Evolutionary conservation across 2,888 invertebrate genomes (phyloP), one percentile per base, ranked within the genome.

Genomic region (Nephrotoma guestfalica): DNA sequence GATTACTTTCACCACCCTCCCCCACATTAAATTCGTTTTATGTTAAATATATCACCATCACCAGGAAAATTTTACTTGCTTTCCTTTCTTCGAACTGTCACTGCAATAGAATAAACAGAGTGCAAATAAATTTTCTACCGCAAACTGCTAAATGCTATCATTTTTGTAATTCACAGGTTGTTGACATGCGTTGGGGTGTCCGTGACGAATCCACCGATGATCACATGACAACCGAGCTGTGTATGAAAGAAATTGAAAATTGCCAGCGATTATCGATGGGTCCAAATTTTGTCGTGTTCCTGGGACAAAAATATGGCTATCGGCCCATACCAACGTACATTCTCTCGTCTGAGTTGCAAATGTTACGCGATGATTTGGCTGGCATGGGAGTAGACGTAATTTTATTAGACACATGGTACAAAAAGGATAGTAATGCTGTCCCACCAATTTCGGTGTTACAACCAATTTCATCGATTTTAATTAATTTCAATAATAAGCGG

Each of bases 181-280:
- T 99, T 42, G 99, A 99, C 92, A 99, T 99, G 99, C 93, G 99
- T 89, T 99, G 99, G 99, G 99, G 99, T 5, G 98, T 99, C 0
- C 93, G 99, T 89, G 99, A 99, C 90, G 99, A 99, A 92, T 98
- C 99, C 0, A 99, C 99, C 0, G 99, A 99, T 90, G 99, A 99
- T 94, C 99, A 99, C 92, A 98, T 98, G 98, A 99, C 99, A 30
- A 99, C 99, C 0, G 98, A 98, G 89, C 94, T 99, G 0, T 99
- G 99, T 90, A 98, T 99, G 97, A 94, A 97, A 88, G 99, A 99
- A 92, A 99, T 99, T 88, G 96, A 97, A 91, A 99, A 99, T 91
- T 99, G 99, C 90, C 99, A 99, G 91, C 93, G 99, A 3, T 93
- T 99, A 0, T 98, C 98, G 0, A 98, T 99, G 96, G 99, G 99